Base-by-base conservation (phyloP, 2,888 invertebrate species). In the Tetheella fluctuosa region DNA sequence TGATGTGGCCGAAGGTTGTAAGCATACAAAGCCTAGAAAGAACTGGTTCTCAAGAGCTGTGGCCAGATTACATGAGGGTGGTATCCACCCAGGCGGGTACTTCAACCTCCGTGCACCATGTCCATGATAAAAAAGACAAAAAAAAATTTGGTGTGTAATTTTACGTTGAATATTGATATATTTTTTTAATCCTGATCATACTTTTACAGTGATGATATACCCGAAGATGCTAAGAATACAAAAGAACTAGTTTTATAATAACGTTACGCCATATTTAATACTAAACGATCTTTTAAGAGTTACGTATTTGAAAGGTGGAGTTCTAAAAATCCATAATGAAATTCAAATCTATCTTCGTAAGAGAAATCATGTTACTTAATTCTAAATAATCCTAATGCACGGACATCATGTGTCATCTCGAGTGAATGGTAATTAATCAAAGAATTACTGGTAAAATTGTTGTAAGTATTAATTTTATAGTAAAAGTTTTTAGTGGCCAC, bases 281-380 rank as follows among this genome's bases (percentile, higher is more conserved):
- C 48, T 20, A n/a, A 48, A 48, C 20, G 48, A 48, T n/a, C 20
- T 20, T 20, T 20, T 48, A 48, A 20, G 15, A 37, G 15, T 39
- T 39, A 42, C 42, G 20, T 15, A 20, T 48, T 48, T 17, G 17
- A 20, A 48, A 48, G 10, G 20, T 17, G 17, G 1, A 8, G 10
- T 20, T 48, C 10, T 48, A 20, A n/a, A 48, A 48, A 10, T 17
- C 48, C 48, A 20, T 48, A 20, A 48, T 48, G 48, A 48, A 48
- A 48, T 48, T 20, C 48, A 20, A 48, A 48, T 48, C n/a, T 20
- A 48, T 48, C n/a, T 7, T 42, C 42, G 42, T 48, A 20, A 48
- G 48, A 48, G 48, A 48, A 48, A 48, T 48, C 20, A 10, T 48
- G 1, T 48, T 17, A 48, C n/a, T 48, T 42, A 42, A 17, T 42